Evolutionary conservation across 2,113 vertebrate species (phyloP), one percentile per base, ranked within the genome.

Genomic region (Hyperopisus bebe): DNA sequence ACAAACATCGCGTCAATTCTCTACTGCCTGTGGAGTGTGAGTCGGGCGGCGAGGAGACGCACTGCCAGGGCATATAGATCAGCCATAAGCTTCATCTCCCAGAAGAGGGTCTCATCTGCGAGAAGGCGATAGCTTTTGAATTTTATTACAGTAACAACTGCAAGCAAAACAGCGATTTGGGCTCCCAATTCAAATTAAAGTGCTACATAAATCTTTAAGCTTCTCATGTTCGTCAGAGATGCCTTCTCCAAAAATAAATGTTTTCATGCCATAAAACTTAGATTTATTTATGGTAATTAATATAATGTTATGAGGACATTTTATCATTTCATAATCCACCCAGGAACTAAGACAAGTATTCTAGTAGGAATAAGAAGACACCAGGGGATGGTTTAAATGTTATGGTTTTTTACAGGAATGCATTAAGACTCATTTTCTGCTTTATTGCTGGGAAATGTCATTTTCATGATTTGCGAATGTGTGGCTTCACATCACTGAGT

Each of bases 91-190:
- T 44, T 66, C 15, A 50, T 24, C 47, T 66, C 39, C 11, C 13
- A 51, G 62, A 21, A 19, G 70, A 27, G 39, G 48, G 88, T 90
- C 62, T 39, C 88, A 50, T 88, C 82, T 90, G 90, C 50, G 90
- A 90, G 86, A 47, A 55, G 83, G 46, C 86, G 58, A 86, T 53
- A 39, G 90, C 88, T 74, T 90, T 84, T 82, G 91, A 74, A 92
- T 91, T 93, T 93, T 91, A 93, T 94, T 93, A 93, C 89, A 83
- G 87, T 83, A 88, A 90, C 87, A 92, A 90, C 86, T 89, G 90
- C 91, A 93, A 89, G 39, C 46, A 74, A 90, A 91, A 92, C 90
- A 90, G 50, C 90, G 90, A 91, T 92, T 93, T 92, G 93, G 42
- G 88, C 92, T 93, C 94, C 70, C 70, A 19, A 6, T 77, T 35